Evolutionary conservation across 2,888 invertebrate species (phyloP).

Genomic region (Helleia helle): DNA sequence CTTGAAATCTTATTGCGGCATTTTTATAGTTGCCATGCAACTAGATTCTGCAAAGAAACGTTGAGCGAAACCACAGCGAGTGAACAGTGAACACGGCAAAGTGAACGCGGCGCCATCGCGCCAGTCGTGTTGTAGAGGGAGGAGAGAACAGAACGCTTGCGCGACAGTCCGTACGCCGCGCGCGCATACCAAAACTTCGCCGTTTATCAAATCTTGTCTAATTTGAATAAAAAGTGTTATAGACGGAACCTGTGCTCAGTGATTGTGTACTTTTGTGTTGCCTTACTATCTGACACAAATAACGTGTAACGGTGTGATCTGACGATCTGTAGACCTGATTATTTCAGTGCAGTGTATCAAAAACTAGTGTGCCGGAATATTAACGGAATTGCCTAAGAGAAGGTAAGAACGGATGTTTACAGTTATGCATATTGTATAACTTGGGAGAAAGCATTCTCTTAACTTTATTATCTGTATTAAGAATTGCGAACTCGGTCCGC

Average conservation of each 20-base stretch:
- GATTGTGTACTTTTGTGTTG: constrained; percentile 40
- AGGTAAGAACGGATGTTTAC: constrained; percentile 69
- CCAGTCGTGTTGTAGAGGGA: constrained; percentile 62
- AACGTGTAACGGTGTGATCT: constrained; percentile 66
- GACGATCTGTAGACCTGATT: constrained; percentile 63
- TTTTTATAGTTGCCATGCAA: constrained; percentile 65
- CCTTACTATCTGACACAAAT: constrained; percentile 62
- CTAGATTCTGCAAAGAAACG: constrained; percentile 61
- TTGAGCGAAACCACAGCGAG: constrained; percentile 44
- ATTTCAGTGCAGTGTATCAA: constrained; percentile 63
- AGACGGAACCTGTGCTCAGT: constrained; percentile 42
- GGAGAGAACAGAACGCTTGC: constrained; percentile 41
- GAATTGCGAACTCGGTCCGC: no score
- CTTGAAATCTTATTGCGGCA: constrained; percentile 24
- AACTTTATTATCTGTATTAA: no score
- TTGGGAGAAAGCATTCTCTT: constrained; percentile 35
- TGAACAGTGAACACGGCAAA: constrained; percentile 16
- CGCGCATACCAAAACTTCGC: constrained; percentile 27
- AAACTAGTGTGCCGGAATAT: constrained; percentile 64
- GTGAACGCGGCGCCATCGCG: constrained; percentile 37
- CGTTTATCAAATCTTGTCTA: constrained; percentile 33
- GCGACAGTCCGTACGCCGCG: constrained; percentile 27
- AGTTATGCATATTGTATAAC: constrained; percentile 68
- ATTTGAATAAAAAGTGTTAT: constrained; percentile 28
- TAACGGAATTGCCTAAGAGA: constrained; percentile 66